A percentile compares a stretch with the other conserved stretches of the same genome.
Evolutionary conservation across 2,113 vertebrate genomes (phyloP).

Genomic region (Paedocypris sp.): DNA sequence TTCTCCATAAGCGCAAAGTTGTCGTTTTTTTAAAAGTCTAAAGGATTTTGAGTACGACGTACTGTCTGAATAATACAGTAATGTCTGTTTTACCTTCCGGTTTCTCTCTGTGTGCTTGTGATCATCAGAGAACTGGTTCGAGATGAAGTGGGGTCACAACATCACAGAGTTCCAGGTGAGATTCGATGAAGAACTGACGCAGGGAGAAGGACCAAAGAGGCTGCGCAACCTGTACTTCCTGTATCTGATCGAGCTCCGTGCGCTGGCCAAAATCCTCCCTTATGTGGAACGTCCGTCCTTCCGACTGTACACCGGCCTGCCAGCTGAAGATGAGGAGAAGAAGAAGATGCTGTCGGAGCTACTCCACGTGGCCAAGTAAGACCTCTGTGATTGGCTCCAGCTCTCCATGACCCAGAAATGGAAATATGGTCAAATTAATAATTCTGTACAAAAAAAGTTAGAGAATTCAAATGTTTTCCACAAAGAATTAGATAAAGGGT

Average conservation of each 20-base stretch:
- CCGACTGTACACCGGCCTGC: conserved; percentile 73
- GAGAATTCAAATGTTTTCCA: too few species aligned
- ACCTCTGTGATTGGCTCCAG: conserved; percentile 10
- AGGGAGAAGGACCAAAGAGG: conserved; percentile 78
- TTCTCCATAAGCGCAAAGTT: too few species aligned
- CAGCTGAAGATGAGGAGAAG: conserved; percentile 54
- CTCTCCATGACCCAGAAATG: too few species aligned
- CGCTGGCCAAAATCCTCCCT: conserved; percentile 78
- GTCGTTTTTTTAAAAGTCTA: too few species aligned
- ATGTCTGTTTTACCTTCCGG: too few species aligned
- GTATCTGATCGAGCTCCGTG: conserved; percentile 84
- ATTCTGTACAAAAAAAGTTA: too few species aligned
- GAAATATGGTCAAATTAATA: too few species aligned
- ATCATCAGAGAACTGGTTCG: conserved; percentile 73
- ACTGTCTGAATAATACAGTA: too few species aligned
- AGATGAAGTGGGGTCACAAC: conserved; percentile 84
- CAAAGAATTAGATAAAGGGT: too few species aligned
- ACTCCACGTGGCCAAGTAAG: conserved; percentile 76
- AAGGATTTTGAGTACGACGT: too few species aligned
- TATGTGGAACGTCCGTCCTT: conserved; percentile 74
- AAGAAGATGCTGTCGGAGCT: conserved; percentile 71
- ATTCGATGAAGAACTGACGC: conserved; percentile 76
- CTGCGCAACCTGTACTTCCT: conserved; percentile 89
- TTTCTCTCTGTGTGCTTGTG: too few species aligned
- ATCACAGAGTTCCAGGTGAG: conserved; percentile 78